Evolutionary conservation across 2,888 invertebrate species (phyloP).

Genomic region (Branchellion lobata): DNA sequence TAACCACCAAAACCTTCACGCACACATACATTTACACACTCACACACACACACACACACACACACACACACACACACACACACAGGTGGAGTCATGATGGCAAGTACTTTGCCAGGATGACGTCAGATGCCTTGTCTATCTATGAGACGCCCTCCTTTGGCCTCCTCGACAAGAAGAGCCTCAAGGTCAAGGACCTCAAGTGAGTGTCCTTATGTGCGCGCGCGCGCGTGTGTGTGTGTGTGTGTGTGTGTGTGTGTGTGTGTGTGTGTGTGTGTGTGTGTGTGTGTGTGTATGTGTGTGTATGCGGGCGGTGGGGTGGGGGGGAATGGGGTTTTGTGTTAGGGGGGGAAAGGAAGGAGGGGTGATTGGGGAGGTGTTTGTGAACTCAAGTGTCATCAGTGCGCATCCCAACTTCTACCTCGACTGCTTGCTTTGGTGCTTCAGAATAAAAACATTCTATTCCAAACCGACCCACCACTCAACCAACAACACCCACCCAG

Average conservation of each 20-base stretch:
- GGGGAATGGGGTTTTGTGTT: no score
- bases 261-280: no score
- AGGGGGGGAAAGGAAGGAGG: no score
- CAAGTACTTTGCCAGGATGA: conserved; percentile 86
- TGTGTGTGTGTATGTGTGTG: no score
- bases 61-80: background rate
- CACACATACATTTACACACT: background rate
- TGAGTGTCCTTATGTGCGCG: conserved; percentile 51
- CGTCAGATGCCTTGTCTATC: conserved; percentile 75
- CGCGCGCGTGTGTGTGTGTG: no score
- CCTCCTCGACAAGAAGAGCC: conserved; percentile 87
- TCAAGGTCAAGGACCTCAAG: conserved; percentile 69
- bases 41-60: background rate
- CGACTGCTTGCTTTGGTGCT: no score
- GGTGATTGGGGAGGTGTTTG: no score
- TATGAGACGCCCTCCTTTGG: conserved; percentile 96
- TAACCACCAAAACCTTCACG: background rate
- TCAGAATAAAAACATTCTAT: no score
- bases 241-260: no score
- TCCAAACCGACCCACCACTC: background rate
- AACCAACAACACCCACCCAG: background rate
- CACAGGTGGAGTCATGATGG: conserved; percentile 86
- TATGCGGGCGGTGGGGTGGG: no score
- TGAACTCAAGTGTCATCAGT: no score
- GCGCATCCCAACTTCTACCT: no score